These are phyloP conservation scores for Oryctolagus cuniculus DNA, from an alignment of 2,113 vertebrate species.

Conservation along the genomic window mOryCun1.1 NC_091449.1:37997501-37998000, in stretches of 20 bases:
- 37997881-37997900: constrained; percentile 27
- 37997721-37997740: no score
- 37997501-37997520: constrained; percentile 91
- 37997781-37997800: neutral
- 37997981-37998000: neutral
- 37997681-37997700: neutral
- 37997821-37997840: constrained; percentile 24
- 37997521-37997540: constrained; percentile 75
- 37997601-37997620: no score
- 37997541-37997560: neutral
- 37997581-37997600: neutral
- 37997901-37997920: neutral
- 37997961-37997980: neutral
- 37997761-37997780: neutral
- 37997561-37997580: neutral
- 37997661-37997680: neutral
- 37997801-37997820: neutral
- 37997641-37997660: neutral
- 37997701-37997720: neutral
- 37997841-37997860: neutral
- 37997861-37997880: neutral
- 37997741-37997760: neutral
- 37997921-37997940: neutral
- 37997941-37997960: neutral
- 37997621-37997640: neutral